Conservation (phyloP, 2,113 vertebrate genomes). For the Macrotis lagotis region DNA sequence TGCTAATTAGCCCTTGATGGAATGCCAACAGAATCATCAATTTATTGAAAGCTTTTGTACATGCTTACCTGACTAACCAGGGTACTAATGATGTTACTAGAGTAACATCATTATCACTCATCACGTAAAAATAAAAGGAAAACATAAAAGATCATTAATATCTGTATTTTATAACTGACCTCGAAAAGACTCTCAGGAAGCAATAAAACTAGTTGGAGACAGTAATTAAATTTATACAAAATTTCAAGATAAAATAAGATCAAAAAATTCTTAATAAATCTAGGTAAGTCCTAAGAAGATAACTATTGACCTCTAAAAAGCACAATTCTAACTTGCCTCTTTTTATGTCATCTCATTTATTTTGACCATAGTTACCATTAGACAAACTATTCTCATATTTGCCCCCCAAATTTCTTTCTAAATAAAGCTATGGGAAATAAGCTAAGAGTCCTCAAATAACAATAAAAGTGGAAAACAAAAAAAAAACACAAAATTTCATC, state of each 20-base stretch:
- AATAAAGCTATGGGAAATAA: slow-evolving; percentile 3
- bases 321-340: background rate
- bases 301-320: background rate
- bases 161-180: slow-evolving; percentile 18
- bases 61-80: slow-evolving; percentile 7
- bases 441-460: slow-evolving; percentile 12
- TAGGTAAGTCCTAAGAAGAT: background rate
- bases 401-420: background rate
- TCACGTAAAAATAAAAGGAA: slow-evolving; percentile 53
- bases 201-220: background rate
- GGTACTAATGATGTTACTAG: no score
- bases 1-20: slow-evolving; percentile 37
- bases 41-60: slow-evolving; percentile 36
- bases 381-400: background rate
- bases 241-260: background rate
- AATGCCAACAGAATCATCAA: slow-evolving; percentile 55
- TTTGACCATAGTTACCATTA: background rate
- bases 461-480: slow-evolving; percentile 33
- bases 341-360: slow-evolving; percentile 20
- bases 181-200: background rate
- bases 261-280: background rate
- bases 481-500: background rate
- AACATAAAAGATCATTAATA: slow-evolving; percentile 8
- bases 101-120: slow-evolving; percentile 33
- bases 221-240: slow-evolving; percentile 3